phyloP scores from a whole-genome alignment of 1,140 invertebrate genomes.

The Galleria mellonella region DNA sequence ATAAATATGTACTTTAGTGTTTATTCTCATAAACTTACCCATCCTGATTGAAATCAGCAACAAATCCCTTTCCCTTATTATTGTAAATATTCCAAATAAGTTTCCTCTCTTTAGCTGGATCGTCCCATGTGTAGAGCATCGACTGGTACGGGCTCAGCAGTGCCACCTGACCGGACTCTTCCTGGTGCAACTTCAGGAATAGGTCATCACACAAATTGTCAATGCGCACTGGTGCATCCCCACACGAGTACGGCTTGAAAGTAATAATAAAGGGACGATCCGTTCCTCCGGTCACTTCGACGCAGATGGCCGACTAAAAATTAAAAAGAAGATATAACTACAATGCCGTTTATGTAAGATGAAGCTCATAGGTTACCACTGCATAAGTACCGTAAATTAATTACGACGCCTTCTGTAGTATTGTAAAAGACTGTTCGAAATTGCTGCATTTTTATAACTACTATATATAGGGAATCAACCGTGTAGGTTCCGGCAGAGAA shows the following conservation, averaged over 20 bases:
- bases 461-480: too few relatives aligned
- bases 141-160: conserved; percentile 86
- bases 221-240: conserved; percentile 85
- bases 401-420: too few relatives aligned
- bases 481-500: too few relatives aligned
- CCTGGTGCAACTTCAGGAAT: conserved; percentile 87
- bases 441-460: too few relatives aligned
- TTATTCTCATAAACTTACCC: conserved; percentile 75
- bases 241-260: conserved; percentile 80
- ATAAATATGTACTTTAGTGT: too few relatives aligned
- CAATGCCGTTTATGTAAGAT: conserved; percentile 12
- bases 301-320: conserved; percentile 81
- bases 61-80: conserved; percentile 83
- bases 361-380: conserved; percentile 11
- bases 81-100: conserved; percentile 91
- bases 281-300: conserved; percentile 82
- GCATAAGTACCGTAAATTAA: too few relatives aligned
- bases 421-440: too few relatives aligned
- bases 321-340: neutral
- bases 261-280: conserved; percentile 82
- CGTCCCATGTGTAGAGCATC: conserved; percentile 90
- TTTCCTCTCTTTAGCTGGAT: conserved; percentile 81
- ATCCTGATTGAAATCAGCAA: conserved; percentile 81
- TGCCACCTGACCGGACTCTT: conserved; percentile 80
- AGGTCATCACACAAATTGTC: conserved; percentile 89